Conservation (phyloP, 2,113 vertebrate genomes). For the Galemys pyrenaicus region DNA sequence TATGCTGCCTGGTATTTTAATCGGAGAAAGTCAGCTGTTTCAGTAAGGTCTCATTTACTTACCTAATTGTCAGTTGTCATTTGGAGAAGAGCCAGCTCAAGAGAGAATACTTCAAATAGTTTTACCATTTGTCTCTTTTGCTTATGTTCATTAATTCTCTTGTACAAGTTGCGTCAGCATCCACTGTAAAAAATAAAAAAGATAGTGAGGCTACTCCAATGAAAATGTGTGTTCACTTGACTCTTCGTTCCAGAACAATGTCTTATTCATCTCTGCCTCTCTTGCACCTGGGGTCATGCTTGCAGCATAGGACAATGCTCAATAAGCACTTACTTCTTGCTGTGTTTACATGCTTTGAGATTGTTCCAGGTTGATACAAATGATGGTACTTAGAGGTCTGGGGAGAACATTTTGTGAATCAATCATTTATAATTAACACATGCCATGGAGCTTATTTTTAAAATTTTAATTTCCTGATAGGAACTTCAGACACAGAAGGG, state of each 20-base stretch:
- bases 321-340: neutral
- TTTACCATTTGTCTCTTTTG: conserved; percentile 36
- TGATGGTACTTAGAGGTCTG: neutral
- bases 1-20: conserved; percentile 46
- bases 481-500: neutral
- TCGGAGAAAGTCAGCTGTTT: conserved; percentile 65
- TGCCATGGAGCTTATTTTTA: neutral
- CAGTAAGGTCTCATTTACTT: conserved; percentile 64
- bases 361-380: neutral
- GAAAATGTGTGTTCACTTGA: neutral
- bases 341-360: neutral
- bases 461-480: conserved; percentile 33
- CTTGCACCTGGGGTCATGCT: too few species aligned
- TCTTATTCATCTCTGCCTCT: neutral
- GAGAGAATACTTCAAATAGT: conserved; percentile 14
- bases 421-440: conserved; percentile 8
- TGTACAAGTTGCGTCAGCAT: neutral
- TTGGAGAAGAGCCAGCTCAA: conserved; percentile 33
- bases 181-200: neutral
- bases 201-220: neutral
- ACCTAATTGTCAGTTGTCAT: conserved; percentile 60
- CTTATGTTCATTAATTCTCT: conserved; percentile 22
- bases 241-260: neutral
- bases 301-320: neutral
- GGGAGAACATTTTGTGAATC: neutral